phyloP scores from a whole-genome alignment of 2,797 vertebrate species.

The Micropoecilia bifurca region DNA sequence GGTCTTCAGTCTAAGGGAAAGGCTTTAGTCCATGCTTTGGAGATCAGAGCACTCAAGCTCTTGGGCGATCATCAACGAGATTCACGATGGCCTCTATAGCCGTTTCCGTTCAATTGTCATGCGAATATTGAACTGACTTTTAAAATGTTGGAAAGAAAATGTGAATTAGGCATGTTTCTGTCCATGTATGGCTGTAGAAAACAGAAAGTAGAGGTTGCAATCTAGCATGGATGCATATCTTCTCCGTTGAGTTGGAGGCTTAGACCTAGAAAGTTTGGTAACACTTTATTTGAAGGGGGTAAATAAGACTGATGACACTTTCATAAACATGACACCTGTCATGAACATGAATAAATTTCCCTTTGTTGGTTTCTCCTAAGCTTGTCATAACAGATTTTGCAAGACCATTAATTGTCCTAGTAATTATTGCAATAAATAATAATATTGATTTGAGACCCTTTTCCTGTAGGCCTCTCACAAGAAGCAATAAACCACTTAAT shows the following conservation, averaged over 20 bases:
- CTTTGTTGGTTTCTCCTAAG: constrained; percentile 33
- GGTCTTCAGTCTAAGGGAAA: constrained; percentile 54
- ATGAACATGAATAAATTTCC: neutral
- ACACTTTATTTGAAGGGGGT: too few species aligned
- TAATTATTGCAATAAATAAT: too few species aligned
- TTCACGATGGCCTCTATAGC: constrained; percentile 19
- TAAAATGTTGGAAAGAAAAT: neutral
- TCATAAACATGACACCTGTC: too few species aligned
- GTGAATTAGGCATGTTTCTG: neutral
- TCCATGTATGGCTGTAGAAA: neutral
- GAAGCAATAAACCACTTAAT: too few species aligned
- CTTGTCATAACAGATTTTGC: too few species aligned
- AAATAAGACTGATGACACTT: too few species aligned
- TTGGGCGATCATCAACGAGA: constrained; percentile 56
- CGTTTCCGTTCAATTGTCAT: neutral
- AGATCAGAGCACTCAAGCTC: constrained; percentile 52
- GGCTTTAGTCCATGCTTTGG: constrained; percentile 45
- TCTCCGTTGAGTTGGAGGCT: neutral
- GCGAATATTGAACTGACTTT: neutral
- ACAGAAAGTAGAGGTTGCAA: neutral
- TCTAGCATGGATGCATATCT: neutral
- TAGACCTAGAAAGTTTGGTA: too few species aligned
- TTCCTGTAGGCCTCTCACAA: too few species aligned
- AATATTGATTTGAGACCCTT: too few species aligned
- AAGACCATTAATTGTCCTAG: too few species aligned